These are phyloP conservation scores for Pelmatolapia mariae DNA, from an alignment of 2,113 vertebrate species.

Conservation along the genomic window DNA sequence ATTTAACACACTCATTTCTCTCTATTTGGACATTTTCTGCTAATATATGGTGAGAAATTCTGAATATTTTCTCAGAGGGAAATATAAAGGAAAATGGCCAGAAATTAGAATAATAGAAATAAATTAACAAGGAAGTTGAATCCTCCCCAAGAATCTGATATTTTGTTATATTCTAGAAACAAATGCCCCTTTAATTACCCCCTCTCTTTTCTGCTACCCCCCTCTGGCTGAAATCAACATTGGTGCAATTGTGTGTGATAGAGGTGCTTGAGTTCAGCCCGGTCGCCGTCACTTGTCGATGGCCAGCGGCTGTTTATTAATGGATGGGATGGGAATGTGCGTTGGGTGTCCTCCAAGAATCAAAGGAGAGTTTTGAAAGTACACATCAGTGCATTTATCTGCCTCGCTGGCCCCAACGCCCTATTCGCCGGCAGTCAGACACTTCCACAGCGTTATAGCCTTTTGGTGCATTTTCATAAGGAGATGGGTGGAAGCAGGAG, in stretches of 20 bases:
- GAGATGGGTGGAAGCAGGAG: not conserved
- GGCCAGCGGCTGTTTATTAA: conserved; percentile 14
- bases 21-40: not conserved
- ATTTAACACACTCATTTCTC: not conserved
- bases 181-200: not conserved
- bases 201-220: not conserved
- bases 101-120: not conserved
- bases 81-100: not conserved
- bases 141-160: not conserved
- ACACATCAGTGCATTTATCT: conserved; percentile 1
- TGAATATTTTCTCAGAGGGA: not conserved
- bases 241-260: not conserved
- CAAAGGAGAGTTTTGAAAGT: conserved; percentile 1
- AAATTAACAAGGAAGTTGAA: not conserved
- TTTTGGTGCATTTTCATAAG: not conserved
- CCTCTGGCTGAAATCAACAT: not conserved
- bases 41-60: not conserved
- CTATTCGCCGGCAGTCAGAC: not conserved
- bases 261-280: not conserved
- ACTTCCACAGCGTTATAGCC: not conserved
- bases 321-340: not conserved
- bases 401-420: not conserved
- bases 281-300: not conserved
- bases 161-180: not conserved
- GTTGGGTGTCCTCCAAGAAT: conserved; percentile 27